Evolutionary conservation across 2,797 vertebrate species (phyloP).

Genomic region (Cephalopachus bancanus): DNA sequence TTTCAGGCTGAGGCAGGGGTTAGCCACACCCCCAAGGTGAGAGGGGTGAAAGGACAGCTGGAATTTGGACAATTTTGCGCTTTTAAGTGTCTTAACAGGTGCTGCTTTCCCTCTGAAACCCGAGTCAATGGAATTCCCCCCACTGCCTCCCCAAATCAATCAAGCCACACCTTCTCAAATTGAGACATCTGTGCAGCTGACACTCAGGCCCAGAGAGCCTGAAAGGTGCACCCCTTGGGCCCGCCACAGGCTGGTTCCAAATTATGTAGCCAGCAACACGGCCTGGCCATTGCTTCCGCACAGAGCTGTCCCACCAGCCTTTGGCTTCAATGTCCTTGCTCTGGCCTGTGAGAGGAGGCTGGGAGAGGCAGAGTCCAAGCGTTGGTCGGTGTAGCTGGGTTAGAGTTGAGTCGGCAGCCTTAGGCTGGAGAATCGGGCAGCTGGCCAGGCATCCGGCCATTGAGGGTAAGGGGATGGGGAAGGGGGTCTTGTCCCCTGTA

Average conservation of each 20-base stretch:
- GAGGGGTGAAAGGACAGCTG: neutral
- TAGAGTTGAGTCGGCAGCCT: neutral
- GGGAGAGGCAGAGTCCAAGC: neutral
- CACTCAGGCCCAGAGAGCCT: neutral
- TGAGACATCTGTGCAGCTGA: constrained; percentile 69
- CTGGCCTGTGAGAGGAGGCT: neutral
- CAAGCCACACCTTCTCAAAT: constrained; percentile 69
- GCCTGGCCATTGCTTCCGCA: neutral
- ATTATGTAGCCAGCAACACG: neutral
- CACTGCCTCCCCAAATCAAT: constrained; percentile 41
- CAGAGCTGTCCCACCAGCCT: neutral
- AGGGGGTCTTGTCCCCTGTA: neutral
- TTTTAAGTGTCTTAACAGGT: constrained; percentile 35
- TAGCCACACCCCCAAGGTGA: neutral
- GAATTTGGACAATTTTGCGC: constrained; percentile 18
- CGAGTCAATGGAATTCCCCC: neutral
- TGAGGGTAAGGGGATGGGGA: no score
- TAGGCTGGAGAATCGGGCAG: neutral
- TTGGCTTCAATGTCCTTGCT: neutral
- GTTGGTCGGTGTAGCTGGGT: neutral
- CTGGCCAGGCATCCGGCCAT: neutral
- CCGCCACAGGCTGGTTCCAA: constrained; percentile 31
- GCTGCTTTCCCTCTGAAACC: constrained; percentile 18
- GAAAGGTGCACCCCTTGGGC: neutral
- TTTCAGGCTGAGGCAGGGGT: neutral